A percentile compares a stretch with the other conserved stretches of the same genome.
Evolutionary conservation across 2,113 vertebrate genomes (phyloP).

Genomic region (Coturnix japonica): DNA sequence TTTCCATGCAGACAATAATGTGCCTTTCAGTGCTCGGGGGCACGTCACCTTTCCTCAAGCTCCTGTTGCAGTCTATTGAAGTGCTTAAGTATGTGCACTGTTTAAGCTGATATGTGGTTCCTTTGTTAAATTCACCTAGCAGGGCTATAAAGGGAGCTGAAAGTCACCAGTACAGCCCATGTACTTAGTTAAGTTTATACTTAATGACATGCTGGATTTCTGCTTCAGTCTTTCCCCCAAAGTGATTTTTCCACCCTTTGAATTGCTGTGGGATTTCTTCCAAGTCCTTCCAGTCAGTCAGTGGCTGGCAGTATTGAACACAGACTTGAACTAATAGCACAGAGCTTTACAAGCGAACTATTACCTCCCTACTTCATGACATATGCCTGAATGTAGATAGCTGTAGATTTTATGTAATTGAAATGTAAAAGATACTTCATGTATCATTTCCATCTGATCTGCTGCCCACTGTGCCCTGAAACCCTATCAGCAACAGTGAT

Average conservation of each 20-base stretch:
- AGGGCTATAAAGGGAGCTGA: conserved; percentile 17
- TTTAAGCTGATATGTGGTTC: not conserved
- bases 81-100: not conserved
- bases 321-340: not conserved
- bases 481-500: not conserved
- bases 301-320: conserved; percentile 30
- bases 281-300: conserved; percentile 47
- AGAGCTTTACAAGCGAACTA: not conserved
- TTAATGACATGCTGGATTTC: conserved; percentile 50
- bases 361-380: not conserved
- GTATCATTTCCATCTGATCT: not conserved
- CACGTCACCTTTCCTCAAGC: not conserved
- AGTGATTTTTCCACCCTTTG: conserved; percentile 54
- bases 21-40: not conserved
- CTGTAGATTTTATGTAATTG: too few relatives aligned
- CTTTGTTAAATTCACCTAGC: conserved; percentile 45
- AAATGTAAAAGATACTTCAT: too few relatives aligned
- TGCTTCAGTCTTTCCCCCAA: conserved; percentile 33
- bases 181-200: not conserved
- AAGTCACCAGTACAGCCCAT: conserved; percentile 45
- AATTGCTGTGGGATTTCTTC: conserved; percentile 32
- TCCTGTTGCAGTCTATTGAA: not conserved
- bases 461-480: not conserved
- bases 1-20: not conserved
- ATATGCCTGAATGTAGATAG: not conserved